These are phyloP conservation scores for Chironomus tentans DNA, from an alignment of 2,888 invertebrate species.

Conservation along the genomic window DNA sequence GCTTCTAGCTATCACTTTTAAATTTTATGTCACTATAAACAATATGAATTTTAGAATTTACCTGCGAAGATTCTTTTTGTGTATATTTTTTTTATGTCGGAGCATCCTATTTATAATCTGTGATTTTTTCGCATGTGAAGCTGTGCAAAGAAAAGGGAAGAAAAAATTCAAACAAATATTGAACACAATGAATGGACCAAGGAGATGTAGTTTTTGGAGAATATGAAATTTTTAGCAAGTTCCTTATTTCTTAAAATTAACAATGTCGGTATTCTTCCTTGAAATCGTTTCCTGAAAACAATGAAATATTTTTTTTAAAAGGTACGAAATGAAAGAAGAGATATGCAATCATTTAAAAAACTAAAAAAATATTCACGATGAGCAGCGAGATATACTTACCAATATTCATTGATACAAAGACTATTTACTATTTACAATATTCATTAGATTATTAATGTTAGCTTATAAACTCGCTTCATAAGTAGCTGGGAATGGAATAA, in stretches of 20 bases:
- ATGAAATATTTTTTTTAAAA: background rate
- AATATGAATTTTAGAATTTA: background rate
- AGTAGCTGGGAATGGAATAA: background rate
- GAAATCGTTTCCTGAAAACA: background rate
- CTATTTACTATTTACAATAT: background rate
- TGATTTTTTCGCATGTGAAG: background rate
- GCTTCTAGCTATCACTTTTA: background rate
- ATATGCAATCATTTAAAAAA: background rate
- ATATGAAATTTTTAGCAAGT: background rate
- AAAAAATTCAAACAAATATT: background rate
- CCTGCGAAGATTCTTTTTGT: background rate
- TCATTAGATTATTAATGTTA: background rate
- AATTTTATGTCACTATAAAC: conserved; percentile 4
- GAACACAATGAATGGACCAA: background rate
- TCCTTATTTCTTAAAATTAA: background rate
- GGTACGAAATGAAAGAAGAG: background rate
- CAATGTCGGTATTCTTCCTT: background rate
- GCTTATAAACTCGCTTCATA: background rate
- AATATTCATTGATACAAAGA: background rate
- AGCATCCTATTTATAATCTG: conserved; percentile 4
- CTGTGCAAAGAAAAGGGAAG: background rate
- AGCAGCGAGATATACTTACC: background rate
- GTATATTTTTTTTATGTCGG: background rate
- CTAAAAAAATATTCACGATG: background rate
- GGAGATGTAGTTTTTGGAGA: background rate